phyloP scores from a whole-genome alignment of 2,113 vertebrate genomes.

The Bostrychus sinensis region DNA sequence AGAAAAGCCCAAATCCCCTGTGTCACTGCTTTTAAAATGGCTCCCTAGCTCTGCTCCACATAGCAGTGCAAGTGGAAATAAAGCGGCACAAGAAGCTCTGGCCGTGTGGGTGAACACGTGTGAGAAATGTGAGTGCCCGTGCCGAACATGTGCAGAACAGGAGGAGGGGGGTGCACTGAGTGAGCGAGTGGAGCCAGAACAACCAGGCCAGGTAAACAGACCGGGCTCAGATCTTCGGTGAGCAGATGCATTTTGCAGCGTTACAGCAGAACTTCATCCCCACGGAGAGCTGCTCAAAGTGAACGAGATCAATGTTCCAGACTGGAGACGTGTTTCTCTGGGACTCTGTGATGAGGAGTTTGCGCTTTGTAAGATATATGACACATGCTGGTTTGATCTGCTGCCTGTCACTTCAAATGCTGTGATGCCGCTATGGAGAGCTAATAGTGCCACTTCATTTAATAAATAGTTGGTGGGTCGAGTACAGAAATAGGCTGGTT shows the following conservation, averaged over 20 bases:
- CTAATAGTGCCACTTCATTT: too few species aligned
- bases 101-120: slow-evolving; percentile 23
- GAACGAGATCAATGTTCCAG: slow-evolving; percentile 16
- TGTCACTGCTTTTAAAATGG: slow-evolving; percentile 24
- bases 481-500: too few species aligned
- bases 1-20: slow-evolving; percentile 9
- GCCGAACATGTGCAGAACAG: slow-evolving; percentile 24
- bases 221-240: too few species aligned
- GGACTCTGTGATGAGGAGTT: background rate
- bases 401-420: slow-evolving; percentile 15
- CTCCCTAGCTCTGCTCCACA: background rate
- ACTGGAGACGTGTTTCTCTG: background rate
- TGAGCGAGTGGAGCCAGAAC: background rate
- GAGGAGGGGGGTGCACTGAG: background rate
- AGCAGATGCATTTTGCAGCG: background rate
- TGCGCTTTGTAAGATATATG: slow-evolving; percentile 14
- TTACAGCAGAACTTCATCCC: slow-evolving; percentile 13
- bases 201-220: slow-evolving; percentile 27
- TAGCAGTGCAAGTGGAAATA: slow-evolving; percentile 4
- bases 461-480: too few species aligned
- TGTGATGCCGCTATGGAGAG: background rate
- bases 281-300: too few species aligned
- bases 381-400: too few species aligned
- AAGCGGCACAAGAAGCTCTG: slow-evolving; percentile 23
- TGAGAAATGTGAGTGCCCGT: slow-evolving; percentile 24